A percentile compares a stretch with the other conserved stretches of the same genome.
phyloP scores from a whole-genome alignment of 1,140 invertebrate genomes.

The Dryas iulia region DNA sequence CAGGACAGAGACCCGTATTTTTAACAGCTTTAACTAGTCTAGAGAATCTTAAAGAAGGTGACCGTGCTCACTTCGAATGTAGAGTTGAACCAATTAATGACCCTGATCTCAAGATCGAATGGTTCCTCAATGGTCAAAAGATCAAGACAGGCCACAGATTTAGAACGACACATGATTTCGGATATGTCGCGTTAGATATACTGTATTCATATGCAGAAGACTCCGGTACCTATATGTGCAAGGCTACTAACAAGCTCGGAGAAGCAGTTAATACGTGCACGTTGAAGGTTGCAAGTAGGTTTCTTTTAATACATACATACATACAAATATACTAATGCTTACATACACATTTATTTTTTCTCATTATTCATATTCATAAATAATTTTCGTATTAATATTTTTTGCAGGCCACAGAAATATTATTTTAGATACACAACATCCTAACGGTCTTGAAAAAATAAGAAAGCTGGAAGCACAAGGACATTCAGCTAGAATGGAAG shows the following conservation, averaged over 20 bases:
- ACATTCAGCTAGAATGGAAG: constrained; percentile 87
- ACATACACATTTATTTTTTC: background rate
- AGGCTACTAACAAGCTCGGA: constrained; percentile 94
- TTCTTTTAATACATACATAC: background rate
- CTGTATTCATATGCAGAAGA: constrained; percentile 96
- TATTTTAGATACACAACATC: constrained; percentile 95
- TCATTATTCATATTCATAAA: no score
- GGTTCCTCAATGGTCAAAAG: constrained; percentile 94
- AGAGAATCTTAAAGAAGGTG: constrained; percentile 93
- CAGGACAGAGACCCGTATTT: constrained; percentile 92
- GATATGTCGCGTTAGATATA: constrained; percentile 96
- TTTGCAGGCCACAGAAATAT: constrained; percentile 88
- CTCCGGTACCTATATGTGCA: constrained; percentile 96
- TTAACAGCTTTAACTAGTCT: constrained; percentile 91
- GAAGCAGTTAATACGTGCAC: constrained; percentile 96
- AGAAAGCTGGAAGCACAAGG: constrained; percentile 92
- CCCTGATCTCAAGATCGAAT: constrained; percentile 96
- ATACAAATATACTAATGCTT: background rate
- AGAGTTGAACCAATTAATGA: constrained; percentile 97
- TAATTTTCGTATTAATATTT: constrained; percentile 30
- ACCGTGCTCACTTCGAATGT: constrained; percentile 96
- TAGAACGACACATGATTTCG: constrained; percentile 96
- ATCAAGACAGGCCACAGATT: constrained; percentile 92
- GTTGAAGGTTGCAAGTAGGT: constrained; percentile 88
- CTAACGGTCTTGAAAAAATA: constrained; percentile 95